phyloP scores from a whole-genome alignment of 2,797 vertebrate species.

The Trichosurus vulpecula region DNA sequence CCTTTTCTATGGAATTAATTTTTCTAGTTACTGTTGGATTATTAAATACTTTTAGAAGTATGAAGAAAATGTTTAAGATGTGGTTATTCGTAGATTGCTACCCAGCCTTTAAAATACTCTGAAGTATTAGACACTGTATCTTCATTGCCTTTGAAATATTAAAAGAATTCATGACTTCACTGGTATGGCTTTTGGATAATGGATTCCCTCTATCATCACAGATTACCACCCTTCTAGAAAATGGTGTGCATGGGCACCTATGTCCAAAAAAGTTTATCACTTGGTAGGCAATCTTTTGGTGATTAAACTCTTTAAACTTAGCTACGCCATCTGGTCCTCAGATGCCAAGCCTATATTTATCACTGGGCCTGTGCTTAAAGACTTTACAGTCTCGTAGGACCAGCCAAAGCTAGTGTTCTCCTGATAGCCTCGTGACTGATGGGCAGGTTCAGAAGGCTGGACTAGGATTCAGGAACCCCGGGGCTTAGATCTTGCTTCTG shows the following conservation, averaged over 20 bases:
- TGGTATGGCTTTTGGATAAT: not conserved
- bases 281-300: not conserved
- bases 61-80: not conserved
- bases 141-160: not conserved
- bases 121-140: not conserved
- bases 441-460: not conserved
- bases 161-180: not conserved
- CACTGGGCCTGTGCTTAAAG: not conserved
- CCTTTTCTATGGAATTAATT: not conserved
- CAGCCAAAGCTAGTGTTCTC: not conserved
- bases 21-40: not conserved
- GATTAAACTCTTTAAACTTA: not conserved
- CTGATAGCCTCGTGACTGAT: not conserved
- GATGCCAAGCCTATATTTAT: too few relatives aligned
- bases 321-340: too few relatives aligned
- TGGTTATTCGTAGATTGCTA: not conserved
- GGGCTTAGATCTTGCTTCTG: not conserved
- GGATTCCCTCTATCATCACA: not conserved
- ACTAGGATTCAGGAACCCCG: not conserved
- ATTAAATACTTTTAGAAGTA: conserved; percentile 16
- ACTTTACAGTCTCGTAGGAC: not conserved
- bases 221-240: not conserved
- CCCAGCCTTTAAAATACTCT: not conserved
- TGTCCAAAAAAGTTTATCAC: not conserved
- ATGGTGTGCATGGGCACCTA: not conserved